Evolutionary conservation across 2,797 vertebrate species (phyloP).

Genomic region (Micrastur ruficollis): DNA sequence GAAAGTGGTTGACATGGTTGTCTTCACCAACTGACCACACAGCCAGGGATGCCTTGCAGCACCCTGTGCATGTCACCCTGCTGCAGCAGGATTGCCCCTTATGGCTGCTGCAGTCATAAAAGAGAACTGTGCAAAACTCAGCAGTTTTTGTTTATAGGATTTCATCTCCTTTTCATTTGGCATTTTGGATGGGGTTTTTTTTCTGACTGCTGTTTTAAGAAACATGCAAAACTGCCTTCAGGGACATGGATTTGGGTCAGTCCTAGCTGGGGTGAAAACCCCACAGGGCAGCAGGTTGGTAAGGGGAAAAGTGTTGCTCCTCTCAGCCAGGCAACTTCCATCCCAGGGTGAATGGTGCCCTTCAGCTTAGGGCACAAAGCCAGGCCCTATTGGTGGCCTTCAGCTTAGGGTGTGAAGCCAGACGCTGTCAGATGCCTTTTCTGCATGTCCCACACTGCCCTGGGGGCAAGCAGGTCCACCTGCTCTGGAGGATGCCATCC

Average conservation of each 20-base stretch:
- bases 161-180: background rate
- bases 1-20: background rate
- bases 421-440: rapidly evolving
- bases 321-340: background rate
- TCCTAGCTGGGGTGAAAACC: background rate
- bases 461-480: background rate
- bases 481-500: background rate
- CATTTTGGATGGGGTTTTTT: background rate
- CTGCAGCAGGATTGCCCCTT: background rate
- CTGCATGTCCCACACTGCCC: background rate
- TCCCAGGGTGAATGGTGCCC: background rate
- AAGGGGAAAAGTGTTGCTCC: background rate
- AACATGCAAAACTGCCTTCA: background rate
- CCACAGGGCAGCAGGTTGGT: rapidly evolving
- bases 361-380: background rate
- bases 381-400: background rate
- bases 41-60: background rate
- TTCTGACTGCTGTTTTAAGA: background rate
- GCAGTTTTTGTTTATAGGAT: background rate
- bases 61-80: rapidly evolving
- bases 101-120: background rate
- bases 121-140: background rate
- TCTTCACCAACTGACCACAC: rapidly evolving
- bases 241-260: background rate
- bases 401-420: background rate